Evolutionary conservation across 2,797 vertebrate genomes (phyloP), one percentile per base, ranked within the genome.

Genomic region (Sebastes reedi): DNA sequence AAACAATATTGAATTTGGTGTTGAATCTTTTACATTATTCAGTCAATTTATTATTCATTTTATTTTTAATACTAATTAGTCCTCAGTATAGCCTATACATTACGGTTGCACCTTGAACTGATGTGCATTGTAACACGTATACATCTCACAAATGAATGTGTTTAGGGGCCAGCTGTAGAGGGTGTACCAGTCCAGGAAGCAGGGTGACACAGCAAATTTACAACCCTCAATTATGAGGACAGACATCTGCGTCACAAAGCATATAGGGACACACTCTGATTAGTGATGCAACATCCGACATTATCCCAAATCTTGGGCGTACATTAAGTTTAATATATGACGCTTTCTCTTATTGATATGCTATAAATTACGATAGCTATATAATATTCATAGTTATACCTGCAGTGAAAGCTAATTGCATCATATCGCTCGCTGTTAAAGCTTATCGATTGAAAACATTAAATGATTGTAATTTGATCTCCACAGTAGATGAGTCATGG

Each of bases 201-300:
- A 70, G 87, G 60, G 87, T 92, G 92, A 94, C 93, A 91, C 88
- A 92, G 91, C 93, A 93, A 11, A 88, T 91, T 80, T 71, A 79
- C 71, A 58, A 50, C 29, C 61, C 16, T 78, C 58, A 62, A 18
- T 72, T 56, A 79, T 22, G 72, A 76, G 56, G 83, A 84, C 67
- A 39, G 39, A 77, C 73, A 24, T 81, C 71, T 79, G 54, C 81
- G 69, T 83, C 79, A 85, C 75, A 16, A 50, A 32, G 39, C 22
- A 22, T 8, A 16, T 10, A 25, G 12, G 12, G 72, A 46, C 29
- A 50, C 3, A 3, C 11, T 77, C 36, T 71, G 50, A 67, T 20
- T 29, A 60, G 67, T 24, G 14, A 70, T 42, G 8, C 11, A 42
- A 32, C 71, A 75, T 32, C 29, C 9, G 36, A 32, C 27, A 22